phyloP scores from a whole-genome alignment of 2,113 vertebrate species.

The Bubo blakistoni region DNA sequence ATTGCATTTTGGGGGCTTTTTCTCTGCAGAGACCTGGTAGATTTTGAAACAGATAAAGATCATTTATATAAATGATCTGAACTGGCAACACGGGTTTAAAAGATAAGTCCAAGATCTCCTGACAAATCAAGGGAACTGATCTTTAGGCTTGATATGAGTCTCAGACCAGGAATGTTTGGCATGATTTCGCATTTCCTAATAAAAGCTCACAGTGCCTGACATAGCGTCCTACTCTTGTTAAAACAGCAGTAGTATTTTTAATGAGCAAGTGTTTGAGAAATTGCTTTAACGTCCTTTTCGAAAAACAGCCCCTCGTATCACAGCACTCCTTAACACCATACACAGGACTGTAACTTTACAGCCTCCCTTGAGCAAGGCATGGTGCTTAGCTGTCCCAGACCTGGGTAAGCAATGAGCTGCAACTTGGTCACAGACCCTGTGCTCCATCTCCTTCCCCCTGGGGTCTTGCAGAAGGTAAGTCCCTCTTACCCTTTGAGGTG shows the following conservation, averaged over 20 bases:
- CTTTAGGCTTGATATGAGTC: background rate
- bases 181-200: background rate
- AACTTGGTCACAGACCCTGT: background rate
- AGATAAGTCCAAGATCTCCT: background rate
- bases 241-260: conserved; percentile 33
- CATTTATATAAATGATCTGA: background rate
- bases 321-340: background rate
- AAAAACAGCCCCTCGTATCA: background rate
- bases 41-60: background rate
- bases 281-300: conserved; percentile 2
- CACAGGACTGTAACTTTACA: background rate
- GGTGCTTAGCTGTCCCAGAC: background rate
- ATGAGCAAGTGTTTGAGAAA: background rate
- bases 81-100: background rate
- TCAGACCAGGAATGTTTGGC: background rate
- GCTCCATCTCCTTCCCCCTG: background rate
- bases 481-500: too few relatives aligned
- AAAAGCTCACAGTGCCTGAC: background rate
- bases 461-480: background rate
- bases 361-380: background rate
- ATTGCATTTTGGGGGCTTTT: background rate
- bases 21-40: background rate
- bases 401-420: background rate
- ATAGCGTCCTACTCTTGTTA: conserved; percentile 20
- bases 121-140: background rate